Evolutionary conservation across 2,888 invertebrate genomes (phyloP).

Genomic region (Idaea biselata): DNA sequence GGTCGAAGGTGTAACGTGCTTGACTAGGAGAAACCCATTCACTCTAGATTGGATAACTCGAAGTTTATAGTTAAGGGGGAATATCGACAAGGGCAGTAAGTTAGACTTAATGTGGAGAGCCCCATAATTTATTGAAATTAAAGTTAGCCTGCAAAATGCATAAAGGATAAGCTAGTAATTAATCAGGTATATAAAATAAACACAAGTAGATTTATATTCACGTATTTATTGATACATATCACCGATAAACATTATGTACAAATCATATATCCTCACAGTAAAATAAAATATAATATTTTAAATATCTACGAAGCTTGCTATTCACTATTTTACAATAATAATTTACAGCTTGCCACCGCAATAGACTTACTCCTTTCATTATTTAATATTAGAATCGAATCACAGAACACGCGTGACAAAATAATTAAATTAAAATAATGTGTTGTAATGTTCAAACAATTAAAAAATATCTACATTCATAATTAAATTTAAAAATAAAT

Average conservation of each 20-base stretch:
- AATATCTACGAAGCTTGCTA: slow-evolving; percentile 25
- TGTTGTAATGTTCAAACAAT: neutral
- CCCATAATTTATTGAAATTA: too few species aligned
- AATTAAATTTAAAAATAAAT: neutral
- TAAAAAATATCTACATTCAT: neutral
- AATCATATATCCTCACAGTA: slow-evolving; percentile 59
- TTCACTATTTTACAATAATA: slow-evolving; percentile 18
- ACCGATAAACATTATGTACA: slow-evolving; percentile 69
- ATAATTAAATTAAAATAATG: neutral
- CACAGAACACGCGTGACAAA: neutral
- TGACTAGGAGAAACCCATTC: too few species aligned
- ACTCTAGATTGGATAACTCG: too few species aligned
- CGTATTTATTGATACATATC: slow-evolving; percentile 65
- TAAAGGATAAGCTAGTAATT: too few species aligned
- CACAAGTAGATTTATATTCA: slow-evolving; percentile 20
- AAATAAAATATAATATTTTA: slow-evolving; percentile 42
- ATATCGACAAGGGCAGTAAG: too few species aligned
- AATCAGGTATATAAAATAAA: neutral
- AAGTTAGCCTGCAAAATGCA: too few species aligned
- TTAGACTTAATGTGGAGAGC: too few species aligned
- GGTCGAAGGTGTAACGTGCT: too few species aligned
- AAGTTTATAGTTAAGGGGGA: too few species aligned
- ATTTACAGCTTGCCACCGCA: neutral
- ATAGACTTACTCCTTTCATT: neutral
- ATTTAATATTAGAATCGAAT: neutral